Evolutionary conservation across 1,140 invertebrate genomes (phyloP).

Genomic region (Drosophila quadrilineata): DNA sequence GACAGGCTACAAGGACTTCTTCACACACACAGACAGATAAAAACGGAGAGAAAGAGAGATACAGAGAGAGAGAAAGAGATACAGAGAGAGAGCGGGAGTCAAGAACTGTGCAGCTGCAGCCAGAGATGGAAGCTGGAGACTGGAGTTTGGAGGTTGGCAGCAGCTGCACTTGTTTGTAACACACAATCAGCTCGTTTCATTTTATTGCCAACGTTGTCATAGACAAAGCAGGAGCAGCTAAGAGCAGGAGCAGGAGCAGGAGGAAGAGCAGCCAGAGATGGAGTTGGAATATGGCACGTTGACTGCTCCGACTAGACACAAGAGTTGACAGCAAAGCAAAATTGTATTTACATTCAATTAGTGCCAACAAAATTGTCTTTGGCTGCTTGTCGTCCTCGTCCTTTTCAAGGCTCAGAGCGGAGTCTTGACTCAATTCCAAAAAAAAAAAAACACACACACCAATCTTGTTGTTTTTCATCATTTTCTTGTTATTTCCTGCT

Average conservation of each 20-base stretch:
- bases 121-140: too few species aligned
- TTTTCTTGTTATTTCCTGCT: not conserved
- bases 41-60: not conserved
- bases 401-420: constrained; percentile 60
- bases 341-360: constrained; percentile 80
- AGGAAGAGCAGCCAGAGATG: not conserved
- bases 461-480: too few species aligned
- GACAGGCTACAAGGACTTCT: too few species aligned
- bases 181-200: constrained; percentile 79
- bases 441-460: not conserved
- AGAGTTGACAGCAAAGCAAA: constrained; percentile 79
- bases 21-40: too few species aligned
- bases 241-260: not conserved
- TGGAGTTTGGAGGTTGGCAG: too few species aligned
- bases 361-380: constrained; percentile 80
- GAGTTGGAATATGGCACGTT: too few species aligned
- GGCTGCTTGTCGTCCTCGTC: constrained; percentile 66
- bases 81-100: constrained; percentile 28
- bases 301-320: constrained; percentile 62
- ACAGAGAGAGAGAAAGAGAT: constrained; percentile 26
- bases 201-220: constrained; percentile 73
- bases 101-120: constrained; percentile 25
- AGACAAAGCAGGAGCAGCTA: not conserved
- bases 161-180: constrained; percentile 71
- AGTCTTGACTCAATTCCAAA: not conserved